Percentiles rank a stretch among this genome's conserved stretches.
These are phyloP conservation scores for Pristionchus japonicus DNA, from an alignment of 2,888 invertebrate genomes.

Conservation along the genomic window DNA sequence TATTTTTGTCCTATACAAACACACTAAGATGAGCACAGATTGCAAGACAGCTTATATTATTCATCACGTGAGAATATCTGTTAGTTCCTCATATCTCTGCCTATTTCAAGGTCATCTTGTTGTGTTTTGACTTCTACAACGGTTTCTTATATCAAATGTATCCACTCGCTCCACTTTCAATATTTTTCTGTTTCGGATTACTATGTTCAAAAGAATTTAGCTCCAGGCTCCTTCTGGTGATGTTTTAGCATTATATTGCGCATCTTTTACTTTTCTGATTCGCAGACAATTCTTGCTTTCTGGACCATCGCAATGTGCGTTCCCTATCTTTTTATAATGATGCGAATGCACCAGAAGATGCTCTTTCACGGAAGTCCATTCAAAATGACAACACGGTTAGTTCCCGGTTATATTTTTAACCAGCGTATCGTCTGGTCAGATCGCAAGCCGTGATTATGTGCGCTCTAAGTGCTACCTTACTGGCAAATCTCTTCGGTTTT, in stretches of 20 bases:
- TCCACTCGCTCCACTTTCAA: background rate
- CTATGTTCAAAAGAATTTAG: background rate
- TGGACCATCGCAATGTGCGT: conserved; percentile 13
- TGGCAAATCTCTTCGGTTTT: conserved; percentile 12
- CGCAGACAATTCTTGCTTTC: conserved; percentile 12
- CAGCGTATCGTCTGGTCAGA: background rate
- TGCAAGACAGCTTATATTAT: background rate
- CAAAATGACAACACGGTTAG: background rate
- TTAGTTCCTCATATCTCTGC: no score
- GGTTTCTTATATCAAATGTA: conserved; percentile 17
- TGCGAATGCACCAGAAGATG: conserved; percentile 34
- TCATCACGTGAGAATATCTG: background rate
- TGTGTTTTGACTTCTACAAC: conserved; percentile 16
- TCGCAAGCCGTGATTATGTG: background rate
- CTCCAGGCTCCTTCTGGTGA: background rate
- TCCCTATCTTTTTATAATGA: background rate
- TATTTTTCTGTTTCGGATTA: conserved; percentile 4
- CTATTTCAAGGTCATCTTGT: background rate
- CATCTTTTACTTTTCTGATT: no score
- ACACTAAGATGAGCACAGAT: background rate
- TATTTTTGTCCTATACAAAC: background rate
- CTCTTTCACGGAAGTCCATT: conserved; percentile 21
- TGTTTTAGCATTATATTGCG: no score
- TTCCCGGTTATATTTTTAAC: background rate
- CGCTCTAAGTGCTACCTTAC: background rate